phyloP scores from a whole-genome alignment of 1,140 invertebrate genomes.

The Homalodisca vitripennis region DNA sequence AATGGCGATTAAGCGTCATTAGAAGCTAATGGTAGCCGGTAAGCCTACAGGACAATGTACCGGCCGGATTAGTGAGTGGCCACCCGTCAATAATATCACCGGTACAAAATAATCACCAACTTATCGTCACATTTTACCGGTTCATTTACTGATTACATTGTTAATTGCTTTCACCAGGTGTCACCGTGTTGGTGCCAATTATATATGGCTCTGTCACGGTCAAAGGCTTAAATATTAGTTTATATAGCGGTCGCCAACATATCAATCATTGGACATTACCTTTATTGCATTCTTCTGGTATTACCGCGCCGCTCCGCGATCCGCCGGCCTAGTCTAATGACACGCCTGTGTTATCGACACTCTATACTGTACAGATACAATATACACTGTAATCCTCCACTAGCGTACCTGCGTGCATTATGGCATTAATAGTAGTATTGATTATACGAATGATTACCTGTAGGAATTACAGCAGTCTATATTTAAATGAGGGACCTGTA shows the following conservation, averaged over 20 bases:
- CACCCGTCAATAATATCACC: slow-evolving; percentile 18
- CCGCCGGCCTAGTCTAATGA: too few species aligned
- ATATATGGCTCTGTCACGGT: not conserved
- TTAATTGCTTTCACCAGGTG: slow-evolving; percentile 21
- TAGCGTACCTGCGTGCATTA: too few species aligned
- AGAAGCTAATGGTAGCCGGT: slow-evolving; percentile 27
- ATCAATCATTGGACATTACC: not conserved
- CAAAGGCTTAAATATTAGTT: not conserved
- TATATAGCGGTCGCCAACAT: not conserved
- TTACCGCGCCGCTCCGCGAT: not conserved
- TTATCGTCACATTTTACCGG: slow-evolving; percentile 21
- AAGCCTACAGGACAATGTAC: not conserved
- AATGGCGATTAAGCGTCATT: slow-evolving; percentile 29
- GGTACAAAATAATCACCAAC: slow-evolving; percentile 25
- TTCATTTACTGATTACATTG: slow-evolving; percentile 22
- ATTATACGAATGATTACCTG: too few species aligned
- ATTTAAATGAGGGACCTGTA: too few species aligned
- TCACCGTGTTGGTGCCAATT: too few species aligned
- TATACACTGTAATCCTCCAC: too few species aligned
- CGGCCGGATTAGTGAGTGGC: slow-evolving; percentile 10
- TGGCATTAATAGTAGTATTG: too few species aligned
- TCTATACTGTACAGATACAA: too few species aligned
- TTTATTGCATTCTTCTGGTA: not conserved
- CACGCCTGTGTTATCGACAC: too few species aligned
- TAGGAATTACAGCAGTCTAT: too few species aligned